A percentile compares a stretch with the other conserved stretches of the same genome.
Evolutionary conservation across 2,797 vertebrate genomes (phyloP).

Genomic region (Argentina silus): DNA sequence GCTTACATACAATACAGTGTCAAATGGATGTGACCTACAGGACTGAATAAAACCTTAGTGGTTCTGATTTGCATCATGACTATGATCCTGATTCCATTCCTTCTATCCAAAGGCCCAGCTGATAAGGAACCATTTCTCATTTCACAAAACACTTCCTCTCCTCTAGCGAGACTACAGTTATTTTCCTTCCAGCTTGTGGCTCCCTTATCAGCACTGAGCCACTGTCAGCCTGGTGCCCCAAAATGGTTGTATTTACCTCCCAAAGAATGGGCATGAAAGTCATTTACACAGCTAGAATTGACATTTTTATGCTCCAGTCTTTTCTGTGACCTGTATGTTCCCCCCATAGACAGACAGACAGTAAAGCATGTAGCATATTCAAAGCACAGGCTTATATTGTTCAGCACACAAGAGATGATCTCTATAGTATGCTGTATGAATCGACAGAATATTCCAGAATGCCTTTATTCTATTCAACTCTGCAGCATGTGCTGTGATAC

Average conservation of each 20-base stretch:
- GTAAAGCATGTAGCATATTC: background rate
- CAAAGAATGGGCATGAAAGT: conserved; percentile 47
- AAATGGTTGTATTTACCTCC: conserved; percentile 55
- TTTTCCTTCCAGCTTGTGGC: conserved; percentile 34
- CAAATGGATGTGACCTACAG: background rate
- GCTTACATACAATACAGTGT: too few species aligned
- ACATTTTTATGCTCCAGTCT: background rate
- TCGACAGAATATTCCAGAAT: background rate
- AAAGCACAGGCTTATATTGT: background rate
- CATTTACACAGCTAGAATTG: conserved; percentile 31
- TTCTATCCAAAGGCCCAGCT: conserved; percentile 34
- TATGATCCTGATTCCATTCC: background rate
- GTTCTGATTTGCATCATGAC: background rate
- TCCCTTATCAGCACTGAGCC: conserved; percentile 57
- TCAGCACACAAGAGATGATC: too few species aligned
- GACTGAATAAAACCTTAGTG: background rate
- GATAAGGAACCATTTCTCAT: conserved; percentile 49
- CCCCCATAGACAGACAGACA: background rate
- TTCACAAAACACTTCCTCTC: conserved; percentile 31
- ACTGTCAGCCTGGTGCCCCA: conserved; percentile 47
- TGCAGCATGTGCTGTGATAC: background rate
- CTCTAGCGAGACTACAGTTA: conserved; percentile 45
- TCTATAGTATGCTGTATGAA: background rate
- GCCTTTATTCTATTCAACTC: background rate
- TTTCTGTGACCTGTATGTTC: background rate